A percentile compares a stretch with the other conserved stretches of the same genome.
phyloP scores from a whole-genome alignment of 2,888 invertebrate genomes.

The Idaea dimidiata region DNA sequence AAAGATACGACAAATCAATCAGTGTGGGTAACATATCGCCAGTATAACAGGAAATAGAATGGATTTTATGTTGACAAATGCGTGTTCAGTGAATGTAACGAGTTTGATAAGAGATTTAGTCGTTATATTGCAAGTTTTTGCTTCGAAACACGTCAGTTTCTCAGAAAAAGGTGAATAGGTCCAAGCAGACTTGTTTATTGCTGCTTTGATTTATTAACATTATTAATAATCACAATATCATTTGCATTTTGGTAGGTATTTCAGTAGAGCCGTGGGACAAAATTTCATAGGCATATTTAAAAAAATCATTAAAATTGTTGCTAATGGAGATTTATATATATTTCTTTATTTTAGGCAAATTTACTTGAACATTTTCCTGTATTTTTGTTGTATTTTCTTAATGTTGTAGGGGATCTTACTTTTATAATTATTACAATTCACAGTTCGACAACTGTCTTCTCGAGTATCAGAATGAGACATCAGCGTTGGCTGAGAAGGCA shows the following conservation, averaged over 20 bases:
- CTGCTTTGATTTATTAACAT: neutral
- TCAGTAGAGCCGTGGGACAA: neutral
- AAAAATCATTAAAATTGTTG: too few species aligned
- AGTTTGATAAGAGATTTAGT: slow-evolving; percentile 1
- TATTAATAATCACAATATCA: neutral
- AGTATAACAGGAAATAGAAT: neutral
- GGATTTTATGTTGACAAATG: neutral
- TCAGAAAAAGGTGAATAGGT: neutral
- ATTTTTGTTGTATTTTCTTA: too few species aligned
- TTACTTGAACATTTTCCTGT: too few species aligned
- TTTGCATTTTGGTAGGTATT: neutral
- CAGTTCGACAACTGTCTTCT: slow-evolving; percentile 56
- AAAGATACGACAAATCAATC: neutral
- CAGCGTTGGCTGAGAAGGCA: slow-evolving; percentile 64
- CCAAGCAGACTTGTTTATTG: neutral
- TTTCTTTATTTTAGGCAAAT: too few species aligned
- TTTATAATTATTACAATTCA: neutral
- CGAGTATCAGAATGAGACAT: slow-evolving; percentile 54
- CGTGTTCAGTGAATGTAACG: neutral
- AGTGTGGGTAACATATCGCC: neutral
- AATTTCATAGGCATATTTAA: neutral
- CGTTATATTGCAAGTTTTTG: neutral
- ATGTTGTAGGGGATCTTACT: neutral
- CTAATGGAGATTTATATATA: too few species aligned
- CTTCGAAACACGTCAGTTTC: slow-evolving; percentile 1